Percentiles rank a stretch among this genome's conserved stretches.
Evolutionary conservation across 2,113 vertebrate species (phyloP).

Genomic region (Ictalurus furcatus): DNA sequence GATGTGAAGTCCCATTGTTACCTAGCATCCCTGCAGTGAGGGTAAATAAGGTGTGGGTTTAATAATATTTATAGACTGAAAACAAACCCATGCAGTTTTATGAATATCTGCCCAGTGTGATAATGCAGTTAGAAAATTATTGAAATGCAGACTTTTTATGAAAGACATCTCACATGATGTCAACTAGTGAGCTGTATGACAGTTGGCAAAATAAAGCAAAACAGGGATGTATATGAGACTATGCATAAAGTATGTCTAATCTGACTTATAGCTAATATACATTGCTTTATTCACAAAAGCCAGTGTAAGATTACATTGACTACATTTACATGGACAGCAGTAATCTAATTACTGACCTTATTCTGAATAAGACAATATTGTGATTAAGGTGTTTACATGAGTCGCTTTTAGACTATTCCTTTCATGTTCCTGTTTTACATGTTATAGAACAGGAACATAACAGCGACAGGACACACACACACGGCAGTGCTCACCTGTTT

Average conservation of each 20-base stretch:
- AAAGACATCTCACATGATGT: neutral
- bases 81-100: neutral
- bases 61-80: neutral
- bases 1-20: neutral
- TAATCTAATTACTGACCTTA: too few species aligned
- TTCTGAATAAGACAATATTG: too few species aligned
- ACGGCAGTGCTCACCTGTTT: too few species aligned
- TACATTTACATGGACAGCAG: too few species aligned
- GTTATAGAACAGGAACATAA: too few species aligned
- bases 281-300: neutral
- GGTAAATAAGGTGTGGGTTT: neutral
- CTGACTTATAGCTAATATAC: neutral
- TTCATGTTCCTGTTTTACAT: too few species aligned
- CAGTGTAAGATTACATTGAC: neutral
- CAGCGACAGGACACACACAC: too few species aligned
- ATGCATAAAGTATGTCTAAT: neutral
- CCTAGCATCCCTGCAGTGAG: neutral
- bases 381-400: too few species aligned
- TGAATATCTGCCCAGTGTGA: neutral
- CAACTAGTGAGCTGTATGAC: neutral
- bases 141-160: neutral
- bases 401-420: too few species aligned
- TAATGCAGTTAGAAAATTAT: neutral
- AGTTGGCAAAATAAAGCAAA: too few species aligned
- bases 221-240: too few species aligned